phyloP scores from a whole-genome alignment of 1,140 invertebrate genomes.

The Tetraneura akinire region DNA sequence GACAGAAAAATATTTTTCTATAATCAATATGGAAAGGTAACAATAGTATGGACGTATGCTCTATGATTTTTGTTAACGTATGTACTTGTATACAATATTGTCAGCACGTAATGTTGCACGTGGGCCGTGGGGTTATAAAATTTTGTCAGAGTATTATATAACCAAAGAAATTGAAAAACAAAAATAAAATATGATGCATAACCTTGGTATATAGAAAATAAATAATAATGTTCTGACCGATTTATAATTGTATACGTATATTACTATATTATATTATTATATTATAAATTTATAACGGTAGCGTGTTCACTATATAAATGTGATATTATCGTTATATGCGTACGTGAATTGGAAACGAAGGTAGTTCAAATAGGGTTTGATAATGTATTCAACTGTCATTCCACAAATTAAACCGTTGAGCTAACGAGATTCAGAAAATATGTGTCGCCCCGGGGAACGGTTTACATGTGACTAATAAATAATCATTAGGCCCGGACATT shows the following conservation, averaged over 20 bases:
- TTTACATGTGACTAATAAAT: slow-evolving; percentile 42
- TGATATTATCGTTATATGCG: background rate
- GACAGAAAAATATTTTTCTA: background rate
- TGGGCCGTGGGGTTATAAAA: no score
- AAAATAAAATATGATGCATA: no score
- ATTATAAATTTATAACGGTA: slow-evolving; percentile 1
- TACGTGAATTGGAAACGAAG: slow-evolving; percentile 42
- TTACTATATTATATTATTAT: no score
- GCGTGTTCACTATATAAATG: background rate
- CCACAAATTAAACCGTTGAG: slow-evolving; percentile 36
- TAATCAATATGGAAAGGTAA: no score
- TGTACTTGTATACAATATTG: background rate
- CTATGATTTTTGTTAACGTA: slow-evolving; percentile 1
- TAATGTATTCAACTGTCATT: slow-evolving; percentile 42
- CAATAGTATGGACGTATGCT: slow-evolving; percentile 5
- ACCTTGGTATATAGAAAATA: no score
- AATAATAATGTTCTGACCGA: background rate
- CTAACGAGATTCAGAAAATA: slow-evolving; percentile 48
- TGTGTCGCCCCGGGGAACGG: slow-evolving; percentile 32
- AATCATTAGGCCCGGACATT: slow-evolving; percentile 35
- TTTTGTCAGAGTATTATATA: no score
- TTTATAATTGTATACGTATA: no score
- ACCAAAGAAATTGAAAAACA: no score
- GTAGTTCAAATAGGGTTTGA: slow-evolving; percentile 34
- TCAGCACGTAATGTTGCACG: no score